A percentile compares a stretch with the other conserved stretches of the same genome.
Evolutionary conservation across 2,797 vertebrate species (phyloP).

Genomic region (Ctenosaura bakeri): DNA sequence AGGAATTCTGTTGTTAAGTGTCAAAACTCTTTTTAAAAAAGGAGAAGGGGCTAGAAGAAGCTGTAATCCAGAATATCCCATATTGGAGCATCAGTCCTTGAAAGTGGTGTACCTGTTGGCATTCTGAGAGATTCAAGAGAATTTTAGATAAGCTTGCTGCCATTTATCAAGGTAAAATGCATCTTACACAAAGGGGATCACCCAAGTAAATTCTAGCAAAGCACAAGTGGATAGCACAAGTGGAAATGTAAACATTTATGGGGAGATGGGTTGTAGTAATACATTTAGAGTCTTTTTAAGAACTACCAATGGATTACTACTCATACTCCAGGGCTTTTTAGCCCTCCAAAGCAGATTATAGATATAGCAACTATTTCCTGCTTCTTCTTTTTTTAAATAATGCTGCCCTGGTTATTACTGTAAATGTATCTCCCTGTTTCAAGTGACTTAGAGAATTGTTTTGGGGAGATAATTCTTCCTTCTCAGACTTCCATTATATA

Average conservation of each 20-base stretch:
- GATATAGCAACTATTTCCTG: conserved; percentile 42
- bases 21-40: conserved; percentile 29
- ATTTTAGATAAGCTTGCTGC: conserved; percentile 43
- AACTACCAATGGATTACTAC: conserved; percentile 34
- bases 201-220: conserved; percentile 25
- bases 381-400: conserved; percentile 23
- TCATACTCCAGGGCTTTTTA: conserved; percentile 31
- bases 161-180: conserved; percentile 59
- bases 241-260: conserved; percentile 42
- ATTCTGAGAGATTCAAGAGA: neutral
- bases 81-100: conserved; percentile 12
- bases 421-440: conserved; percentile 43
- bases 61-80: conserved; percentile 1
- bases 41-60: conserved; percentile 21
- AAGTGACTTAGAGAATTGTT: conserved; percentile 34
- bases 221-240: conserved; percentile 16
- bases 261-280: conserved; percentile 23
- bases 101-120: conserved; percentile 39
- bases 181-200: conserved; percentile 27
- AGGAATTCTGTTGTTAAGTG: conserved; percentile 39
- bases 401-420: conserved; percentile 36
- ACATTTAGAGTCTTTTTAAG: conserved; percentile 16
- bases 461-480: conserved; percentile 39
- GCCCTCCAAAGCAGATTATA: conserved; percentile 48
- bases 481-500: conserved; percentile 3